These are phyloP conservation scores for Lepidurus apus DNA, from an alignment of 1,140 invertebrate species.

Conservation along the genomic window DNA sequence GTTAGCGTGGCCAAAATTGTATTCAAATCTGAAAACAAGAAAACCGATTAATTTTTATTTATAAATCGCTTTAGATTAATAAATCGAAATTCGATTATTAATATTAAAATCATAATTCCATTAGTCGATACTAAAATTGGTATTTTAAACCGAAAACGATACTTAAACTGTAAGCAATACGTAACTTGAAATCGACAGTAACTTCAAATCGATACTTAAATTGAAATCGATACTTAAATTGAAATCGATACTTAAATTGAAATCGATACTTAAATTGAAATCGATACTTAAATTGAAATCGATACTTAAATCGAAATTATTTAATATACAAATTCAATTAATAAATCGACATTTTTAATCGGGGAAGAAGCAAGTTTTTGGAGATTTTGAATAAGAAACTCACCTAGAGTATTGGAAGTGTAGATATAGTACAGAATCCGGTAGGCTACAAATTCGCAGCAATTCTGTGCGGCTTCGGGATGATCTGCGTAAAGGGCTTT, in stretches of 20 bases:
- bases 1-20: constrained; percentile 77
- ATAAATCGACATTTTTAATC: no score
- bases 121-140: not conserved
- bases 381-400: constrained; percentile 37
- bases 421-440: constrained; percentile 94
- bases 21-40: constrained; percentile 73
- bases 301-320: no score
- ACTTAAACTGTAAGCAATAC: not conserved
- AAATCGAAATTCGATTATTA: constrained; percentile 26
- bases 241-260: constrained; percentile 18
- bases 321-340: no score
- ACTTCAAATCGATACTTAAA: no score
- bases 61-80: not conserved
- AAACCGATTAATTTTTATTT: constrained; percentile 34
- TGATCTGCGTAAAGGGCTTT: constrained; percentile 79
- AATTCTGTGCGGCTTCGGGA: constrained; percentile 59
- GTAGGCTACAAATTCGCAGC: constrained; percentile 89
- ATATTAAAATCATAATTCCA: constrained; percentile 31
- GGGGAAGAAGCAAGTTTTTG: no score
- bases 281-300: no score
- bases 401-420: constrained; percentile 92
- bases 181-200: constrained; percentile 3
- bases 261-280: not conserved
- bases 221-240: not conserved
- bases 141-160: no score